Percentiles rank a stretch among this genome's conserved stretches.
phyloP scores from a whole-genome alignment of 1,140 invertebrate species.

The Latrodectus geometricus region DNA sequence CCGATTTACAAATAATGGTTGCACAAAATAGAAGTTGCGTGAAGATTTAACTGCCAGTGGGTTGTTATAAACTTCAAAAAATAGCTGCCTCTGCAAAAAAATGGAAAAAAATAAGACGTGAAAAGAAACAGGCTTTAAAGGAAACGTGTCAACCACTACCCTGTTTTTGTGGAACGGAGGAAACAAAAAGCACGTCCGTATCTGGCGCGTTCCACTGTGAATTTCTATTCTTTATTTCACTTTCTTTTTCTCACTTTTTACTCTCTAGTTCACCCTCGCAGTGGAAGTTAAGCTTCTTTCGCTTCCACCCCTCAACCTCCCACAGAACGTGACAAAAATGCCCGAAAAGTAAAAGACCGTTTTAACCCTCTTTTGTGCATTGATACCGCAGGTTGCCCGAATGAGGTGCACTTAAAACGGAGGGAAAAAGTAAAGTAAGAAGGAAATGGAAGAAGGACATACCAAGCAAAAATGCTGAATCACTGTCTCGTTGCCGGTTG shows the following conservation, averaged over 20 bases:
- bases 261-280: not conserved
- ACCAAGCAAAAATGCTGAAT: constrained; percentile 30
- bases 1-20: too few species aligned
- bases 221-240: constrained; percentile 12
- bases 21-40: not conserved
- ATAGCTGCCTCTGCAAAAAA: constrained; percentile 18
- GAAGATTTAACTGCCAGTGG: not conserved
- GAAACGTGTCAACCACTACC: constrained; percentile 33
- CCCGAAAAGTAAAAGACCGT: constrained; percentile 12
- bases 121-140: constrained; percentile 25
- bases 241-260: constrained; percentile 7
- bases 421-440: not conserved
- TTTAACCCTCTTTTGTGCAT: constrained; percentile 19
- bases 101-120: not conserved
- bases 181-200: constrained; percentile 6
- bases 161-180: constrained; percentile 13
- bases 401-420: constrained; percentile 45
- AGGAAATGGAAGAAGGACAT: constrained; percentile 1
- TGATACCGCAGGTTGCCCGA: constrained; percentile 56
- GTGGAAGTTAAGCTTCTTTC: constrained; percentile 42
- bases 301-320: not conserved
- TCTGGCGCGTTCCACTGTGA: constrained; percentile 24
- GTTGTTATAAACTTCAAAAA: constrained; percentile 6
- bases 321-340: constrained; percentile 43
- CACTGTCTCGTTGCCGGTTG: constrained; percentile 3